These are phyloP conservation scores for Drosophila atripex DNA, from an alignment of 2,888 invertebrate genomes.

Conservation along the genomic window DNA sequence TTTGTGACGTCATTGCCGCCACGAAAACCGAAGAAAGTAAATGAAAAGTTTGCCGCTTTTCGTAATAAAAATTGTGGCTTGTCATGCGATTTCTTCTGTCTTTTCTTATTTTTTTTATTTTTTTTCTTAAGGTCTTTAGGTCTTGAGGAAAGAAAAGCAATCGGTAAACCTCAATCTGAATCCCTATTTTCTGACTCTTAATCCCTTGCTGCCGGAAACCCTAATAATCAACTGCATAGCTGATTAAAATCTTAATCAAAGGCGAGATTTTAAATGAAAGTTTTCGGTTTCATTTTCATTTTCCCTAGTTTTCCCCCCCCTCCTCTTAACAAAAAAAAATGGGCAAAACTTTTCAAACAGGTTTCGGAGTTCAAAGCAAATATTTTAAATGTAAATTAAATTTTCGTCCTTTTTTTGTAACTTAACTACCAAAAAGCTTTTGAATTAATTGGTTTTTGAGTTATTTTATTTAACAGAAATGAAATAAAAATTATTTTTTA, in stretches of 20 bases:
- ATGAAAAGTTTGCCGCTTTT: slow-evolving; percentile 71
- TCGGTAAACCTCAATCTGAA: slow-evolving; percentile 4
- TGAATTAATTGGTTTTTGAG: not conserved
- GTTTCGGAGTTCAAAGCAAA: slow-evolving; percentile 15
- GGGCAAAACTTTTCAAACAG: slow-evolving; percentile 8
- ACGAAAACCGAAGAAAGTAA: slow-evolving; percentile 50
- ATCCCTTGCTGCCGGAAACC: not conserved
- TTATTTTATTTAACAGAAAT: too few relatives aligned
- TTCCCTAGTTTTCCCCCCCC: slow-evolving; percentile 4
- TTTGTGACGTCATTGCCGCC: slow-evolving; percentile 63
- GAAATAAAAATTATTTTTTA: too few relatives aligned
- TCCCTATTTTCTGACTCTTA: not conserved
- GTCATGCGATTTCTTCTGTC: slow-evolving; percentile 67
- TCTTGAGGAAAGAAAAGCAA: not conserved
- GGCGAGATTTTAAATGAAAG: slow-evolving; percentile 23
- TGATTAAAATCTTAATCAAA: slow-evolving; percentile 33
- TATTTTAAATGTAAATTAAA: not conserved
- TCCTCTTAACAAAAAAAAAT: not conserved
- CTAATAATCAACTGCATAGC: slow-evolving; percentile 20
- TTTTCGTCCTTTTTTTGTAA: slow-evolving; percentile 5
- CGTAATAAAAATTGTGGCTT: slow-evolving; percentile 67
- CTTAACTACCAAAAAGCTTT: slow-evolving; percentile 6
- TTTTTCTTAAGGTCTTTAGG: not conserved
- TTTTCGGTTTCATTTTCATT: slow-evolving; percentile 5
- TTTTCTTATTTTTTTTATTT: not conserved